Percentiles rank a stretch among this genome's conserved stretches.
Evolutionary conservation across 1,140 invertebrate genomes (phyloP).

Genomic region (Megathymus violae): DNA sequence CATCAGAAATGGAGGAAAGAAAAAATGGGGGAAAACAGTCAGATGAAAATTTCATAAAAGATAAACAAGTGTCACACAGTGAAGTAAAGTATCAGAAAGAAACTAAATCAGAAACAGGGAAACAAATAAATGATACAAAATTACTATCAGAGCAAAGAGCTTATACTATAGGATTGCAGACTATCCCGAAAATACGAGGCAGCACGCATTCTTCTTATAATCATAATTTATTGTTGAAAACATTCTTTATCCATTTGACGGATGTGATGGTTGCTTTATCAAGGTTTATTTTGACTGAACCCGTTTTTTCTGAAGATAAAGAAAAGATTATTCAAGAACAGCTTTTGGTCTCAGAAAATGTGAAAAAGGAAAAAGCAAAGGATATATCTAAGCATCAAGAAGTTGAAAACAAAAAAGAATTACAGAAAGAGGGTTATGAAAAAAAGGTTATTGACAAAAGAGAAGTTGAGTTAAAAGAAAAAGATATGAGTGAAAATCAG

Average conservation of each 20-base stretch:
- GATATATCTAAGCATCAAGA: slow-evolving; percentile 27
- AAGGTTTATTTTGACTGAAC: slow-evolving; percentile 56
- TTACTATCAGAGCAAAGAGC: slow-evolving; percentile 50
- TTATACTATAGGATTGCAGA: slow-evolving; percentile 62
- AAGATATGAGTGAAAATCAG: not conserved
- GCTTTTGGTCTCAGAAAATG: slow-evolving; percentile 2
- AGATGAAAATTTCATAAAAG: slow-evolving; percentile 16
- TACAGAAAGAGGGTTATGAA: slow-evolving; percentile 13
- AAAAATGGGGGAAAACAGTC: slow-evolving; percentile 28
- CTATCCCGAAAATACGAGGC: slow-evolving; percentile 61
- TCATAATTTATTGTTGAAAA: slow-evolving; percentile 67
- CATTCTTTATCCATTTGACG: slow-evolving; percentile 76
- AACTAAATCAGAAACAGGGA: slow-evolving; percentile 14
- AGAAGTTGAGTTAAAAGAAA: not conserved
- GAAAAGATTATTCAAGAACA: slow-evolving; percentile 18
- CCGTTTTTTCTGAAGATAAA: slow-evolving; percentile 20
- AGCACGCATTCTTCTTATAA: slow-evolving; percentile 49
- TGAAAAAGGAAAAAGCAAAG: slow-evolving; percentile 26
- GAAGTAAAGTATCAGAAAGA: slow-evolving; percentile 18
- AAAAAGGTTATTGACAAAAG: not conserved
- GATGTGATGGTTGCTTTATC: slow-evolving; percentile 75
- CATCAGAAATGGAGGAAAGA: slow-evolving; percentile 19
- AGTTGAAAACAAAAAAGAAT: slow-evolving; percentile 20
- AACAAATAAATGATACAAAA: slow-evolving; percentile 30
- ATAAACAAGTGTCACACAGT: slow-evolving; percentile 5